Evolutionary conservation across 2,888 invertebrate genomes (phyloP), one percentile per base, ranked within the genome.

Genomic region (Apantesis nais): DNA sequence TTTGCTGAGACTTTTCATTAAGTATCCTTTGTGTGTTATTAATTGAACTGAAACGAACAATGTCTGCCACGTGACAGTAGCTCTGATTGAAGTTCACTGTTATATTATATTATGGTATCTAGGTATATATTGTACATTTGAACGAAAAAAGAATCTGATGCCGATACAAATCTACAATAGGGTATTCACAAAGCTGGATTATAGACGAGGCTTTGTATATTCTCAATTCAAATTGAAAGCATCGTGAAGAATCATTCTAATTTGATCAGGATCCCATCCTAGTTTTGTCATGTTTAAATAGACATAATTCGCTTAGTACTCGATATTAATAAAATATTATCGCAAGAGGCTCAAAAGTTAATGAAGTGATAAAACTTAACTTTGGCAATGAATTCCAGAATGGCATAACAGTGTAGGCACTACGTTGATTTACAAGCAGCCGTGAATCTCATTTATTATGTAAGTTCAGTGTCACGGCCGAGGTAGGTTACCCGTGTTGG

Each of bases 381-480:
- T 48, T 19, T 2, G 48, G 48, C 48, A 55, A 55, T 55, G 25
- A 55, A 25, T 55, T 25, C 55, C 25, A 25, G 25, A 55, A 55
- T 25, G 25, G 25, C 12, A 12, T 55, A 25, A 55, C 25, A 55
- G 55, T 25, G 62, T 41, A 62, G 39, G 16, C n/a, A n/a, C 39
- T 25, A 39, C 25, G 68, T 55, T 68, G 67, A 79, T 77, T 73
- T 76, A 67, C 70, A 80, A 69, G 72, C 70, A 73, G 71, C 73
- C 76, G 68, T 85, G 86, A 52, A 84, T 79, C 79, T 81, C 80
- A 81, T 83, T 84, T 78, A 77, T 76, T 79, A 76, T 76, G 72
- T 70, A 81, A 85, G 81, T 86, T 86, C 85, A 86, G 68, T 85
- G 81, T 80, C 83, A 83, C 65, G 83, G 86, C 67, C 80, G 71